Base-by-base conservation (phyloP, 2,888 invertebrate species). In the Phortica magna region DNA sequence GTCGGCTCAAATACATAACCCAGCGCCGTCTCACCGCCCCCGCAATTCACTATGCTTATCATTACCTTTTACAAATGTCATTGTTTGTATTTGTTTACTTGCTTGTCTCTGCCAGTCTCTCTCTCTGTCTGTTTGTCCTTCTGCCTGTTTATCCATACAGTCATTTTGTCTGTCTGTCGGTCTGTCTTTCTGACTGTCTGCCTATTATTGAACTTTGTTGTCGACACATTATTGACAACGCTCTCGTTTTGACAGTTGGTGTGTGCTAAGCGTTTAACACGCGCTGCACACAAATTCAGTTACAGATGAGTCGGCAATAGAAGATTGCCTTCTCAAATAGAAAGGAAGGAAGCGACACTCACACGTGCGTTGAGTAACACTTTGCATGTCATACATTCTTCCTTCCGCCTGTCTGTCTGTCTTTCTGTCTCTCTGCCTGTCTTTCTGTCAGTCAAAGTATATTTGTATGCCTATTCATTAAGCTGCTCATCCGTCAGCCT, bases 341-440 rank as follows among this genome's bases (percentile, higher is more conserved):
- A 73, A 64, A 77, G 79, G 80, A 79, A 83, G 78, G 82, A 83
- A 79, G 57, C 67, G 68, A 77, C 81, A 77, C 78, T 79, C 76
- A 76, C 74, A 48, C 48, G 64, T 31, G 64, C 39, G 7, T 64
- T 82, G 72, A 78, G 81, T 77, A 79, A 79, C 83, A 79, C 74
- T 76, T 71, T 64, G 78, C 75, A 68, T 74, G 70, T 72, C 17
- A 10, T 68, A 7, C 41, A 14, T 14, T 12, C 48, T 48, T 48
- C 48, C 48, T 9, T 48, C 31, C 41, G 42, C 7, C 65, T n/a
- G 42, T n/a, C 41, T 41, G 72, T 57, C 72, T 12, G 53, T 42
- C 48, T 53, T 19, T 53, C 71, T 14, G 42, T 67, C 71, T 14
- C 14, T 67, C 67, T 14, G 41, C 1, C 67, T 67, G 41, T 67